A percentile compares a stretch with the other conserved stretches of the same genome.
These are phyloP conservation scores for Solen grandis DNA, from an alignment of 1,140 invertebrate genomes.

Conservation along the genomic window DNA sequence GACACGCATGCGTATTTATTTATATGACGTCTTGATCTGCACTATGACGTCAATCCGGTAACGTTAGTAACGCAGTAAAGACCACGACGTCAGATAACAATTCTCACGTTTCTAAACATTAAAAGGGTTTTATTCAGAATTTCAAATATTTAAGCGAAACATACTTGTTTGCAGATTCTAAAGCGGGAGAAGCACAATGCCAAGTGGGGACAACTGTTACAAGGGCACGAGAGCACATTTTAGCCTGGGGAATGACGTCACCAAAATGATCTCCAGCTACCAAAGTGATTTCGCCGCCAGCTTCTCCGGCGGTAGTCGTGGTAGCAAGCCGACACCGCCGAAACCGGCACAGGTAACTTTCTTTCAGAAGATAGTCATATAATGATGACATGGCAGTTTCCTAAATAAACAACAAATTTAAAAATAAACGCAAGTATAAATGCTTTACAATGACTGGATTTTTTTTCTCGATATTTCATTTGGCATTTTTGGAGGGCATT, in stretches of 20 bases:
- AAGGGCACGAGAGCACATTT: conserved; percentile 17
- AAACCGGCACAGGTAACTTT: conserved; percentile 26
- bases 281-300: conserved; percentile 33
- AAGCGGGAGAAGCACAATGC: background rate
- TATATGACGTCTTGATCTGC: background rate
- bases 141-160: background rate
- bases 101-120: background rate
- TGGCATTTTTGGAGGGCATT: too few relatives aligned
- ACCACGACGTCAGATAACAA: background rate
- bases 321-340: background rate
- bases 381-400: too few relatives aligned
- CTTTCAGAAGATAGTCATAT: too few relatives aligned
- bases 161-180: background rate
- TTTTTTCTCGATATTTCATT: too few relatives aligned
- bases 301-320: too few relatives aligned
- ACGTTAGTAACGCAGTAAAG: background rate
- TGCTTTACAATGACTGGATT: too few relatives aligned
- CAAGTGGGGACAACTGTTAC: background rate
- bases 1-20: background rate
- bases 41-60: background rate
- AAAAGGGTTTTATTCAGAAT: background rate
- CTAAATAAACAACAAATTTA: too few relatives aligned
- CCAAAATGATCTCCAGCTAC: conserved; percentile 14
- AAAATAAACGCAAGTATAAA: too few relatives aligned
- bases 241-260: conserved; percentile 39